phyloP scores from a whole-genome alignment of 2,888 invertebrate species.

The Molorchus minor region DNA sequence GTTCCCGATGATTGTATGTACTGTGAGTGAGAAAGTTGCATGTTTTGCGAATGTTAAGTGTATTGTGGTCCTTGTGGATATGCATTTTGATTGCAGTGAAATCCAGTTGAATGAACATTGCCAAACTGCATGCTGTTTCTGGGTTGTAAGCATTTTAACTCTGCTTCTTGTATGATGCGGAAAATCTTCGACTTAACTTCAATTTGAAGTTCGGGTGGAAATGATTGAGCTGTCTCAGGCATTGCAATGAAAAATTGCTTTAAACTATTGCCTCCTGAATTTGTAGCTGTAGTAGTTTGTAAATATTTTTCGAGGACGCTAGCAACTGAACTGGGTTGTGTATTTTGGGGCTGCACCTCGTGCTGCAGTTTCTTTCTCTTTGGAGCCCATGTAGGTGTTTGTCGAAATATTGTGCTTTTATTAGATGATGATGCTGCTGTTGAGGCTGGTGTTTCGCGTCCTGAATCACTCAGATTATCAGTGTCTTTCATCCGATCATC shows the following conservation, averaged over 20 bases:
- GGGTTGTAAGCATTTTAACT: conserved; percentile 9
- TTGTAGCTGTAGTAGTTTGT: conserved; percentile 1
- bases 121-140: background rate
- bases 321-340: conserved; percentile 3
- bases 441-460: background rate
- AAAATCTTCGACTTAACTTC: conserved; percentile 12
- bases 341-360: background rate
- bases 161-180: conserved; percentile 1
- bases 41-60: background rate
- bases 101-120: conserved; percentile 7
- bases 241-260: conserved; percentile 9
- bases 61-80: conserved; percentile 7
- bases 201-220: conserved; percentile 9
- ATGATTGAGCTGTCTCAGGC: conserved; percentile 2
- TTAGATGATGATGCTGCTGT: conserved; percentile 3
- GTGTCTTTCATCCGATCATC: background rate
- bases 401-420: background rate
- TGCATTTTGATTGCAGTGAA: conserved; percentile 6
- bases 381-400: background rate
- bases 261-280: background rate
- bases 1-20: too few species aligned
- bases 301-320: conserved; percentile 12
- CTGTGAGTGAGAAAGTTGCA: too few species aligned
- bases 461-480: conserved; percentile 4
- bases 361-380: too few species aligned